Base-by-base conservation (phyloP, 2,888 invertebrate genomes). In the Tetrapedia diversipes region DNA sequence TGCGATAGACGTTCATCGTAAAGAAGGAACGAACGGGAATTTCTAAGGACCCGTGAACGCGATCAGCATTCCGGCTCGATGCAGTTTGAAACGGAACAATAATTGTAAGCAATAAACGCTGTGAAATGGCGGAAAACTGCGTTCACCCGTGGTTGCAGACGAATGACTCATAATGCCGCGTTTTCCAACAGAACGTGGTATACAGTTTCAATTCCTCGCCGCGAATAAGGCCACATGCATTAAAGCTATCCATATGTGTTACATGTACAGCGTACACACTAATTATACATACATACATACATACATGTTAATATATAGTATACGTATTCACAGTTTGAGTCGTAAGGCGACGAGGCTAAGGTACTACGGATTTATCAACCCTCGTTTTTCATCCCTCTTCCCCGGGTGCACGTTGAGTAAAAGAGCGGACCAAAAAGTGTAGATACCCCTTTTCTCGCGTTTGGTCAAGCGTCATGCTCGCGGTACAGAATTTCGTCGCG, bases 171-270 rank as follows among this genome's bases (percentile, higher is more conserved):
- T 69, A 65, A 77, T 49, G 56, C 29, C 56, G 39, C 61, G 29
- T 66, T 77, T 77, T 66, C 66, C 66, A 61, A 63, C 77, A 53
- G 39, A n/a, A 53, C 53, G 56, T 54, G 29, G 64, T 65, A 47
- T 72, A 74, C 74, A 43, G 61, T 70, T 79, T 79, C 68, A 79
- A 79, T 79, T 79, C 69, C 79, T 79, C 69, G 68, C 45, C 79
- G 60, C 32, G 51, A 79, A 79, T 79, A 70, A 79, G 79, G 79
- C 79, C 79, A 79, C 70, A 79, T 66, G 32, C 53, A 64, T 79
- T 79, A 79, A 79, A 79, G 73, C 79, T 64, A 79, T 66, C 70
- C 67, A 70, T 70, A 70, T 61, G 45, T 54, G 69, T 78, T 66
- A 63, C 39, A 59, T 64, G 19, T 59, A 32, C 29, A 51, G 60